Evolutionary conservation across 2,113 vertebrate species (phyloP).

Genomic region (Pimephales promelas): DNA sequence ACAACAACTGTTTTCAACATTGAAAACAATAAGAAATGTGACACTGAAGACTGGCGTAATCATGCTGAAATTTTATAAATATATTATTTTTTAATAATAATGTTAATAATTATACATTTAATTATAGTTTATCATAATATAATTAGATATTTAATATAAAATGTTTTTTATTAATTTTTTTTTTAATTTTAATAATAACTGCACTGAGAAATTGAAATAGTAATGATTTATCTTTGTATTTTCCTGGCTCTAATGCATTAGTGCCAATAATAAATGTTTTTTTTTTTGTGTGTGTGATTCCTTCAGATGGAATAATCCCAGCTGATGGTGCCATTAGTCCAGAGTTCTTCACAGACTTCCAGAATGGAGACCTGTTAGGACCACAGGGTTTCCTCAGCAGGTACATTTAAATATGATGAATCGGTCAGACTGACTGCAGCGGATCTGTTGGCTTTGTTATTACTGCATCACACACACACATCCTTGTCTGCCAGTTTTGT

Average conservation of each 20-base stretch:
- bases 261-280: neutral
- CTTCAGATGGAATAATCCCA: constrained; percentile 87
- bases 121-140: too few relatives aligned
- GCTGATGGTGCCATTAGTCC: constrained; percentile 86
- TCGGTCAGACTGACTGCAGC: neutral
- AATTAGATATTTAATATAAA: neutral
- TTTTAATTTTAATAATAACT: neutral
- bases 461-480: constrained; percentile 13
- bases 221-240: neutral
- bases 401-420: constrained; percentile 66
- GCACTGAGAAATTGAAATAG: neutral
- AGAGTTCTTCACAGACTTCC: constrained; percentile 87
- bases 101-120: too few relatives aligned
- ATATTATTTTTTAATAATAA: too few relatives aligned
- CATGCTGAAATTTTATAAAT: too few relatives aligned
- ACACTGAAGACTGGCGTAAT: too few relatives aligned
- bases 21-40: too few relatives aligned
- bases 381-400: constrained; percentile 79
- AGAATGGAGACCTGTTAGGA: constrained; percentile 86
- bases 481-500: constrained; percentile 35
- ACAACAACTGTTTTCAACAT: too few relatives aligned
- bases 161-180: neutral
- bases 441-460: constrained; percentile 17
- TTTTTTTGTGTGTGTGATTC: constrained; percentile 22
- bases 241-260: neutral